Evolutionary conservation across 2,797 vertebrate genomes (phyloP), one percentile per base, ranked within the genome.

Genomic region (Leptoclinus maculatus): DNA sequence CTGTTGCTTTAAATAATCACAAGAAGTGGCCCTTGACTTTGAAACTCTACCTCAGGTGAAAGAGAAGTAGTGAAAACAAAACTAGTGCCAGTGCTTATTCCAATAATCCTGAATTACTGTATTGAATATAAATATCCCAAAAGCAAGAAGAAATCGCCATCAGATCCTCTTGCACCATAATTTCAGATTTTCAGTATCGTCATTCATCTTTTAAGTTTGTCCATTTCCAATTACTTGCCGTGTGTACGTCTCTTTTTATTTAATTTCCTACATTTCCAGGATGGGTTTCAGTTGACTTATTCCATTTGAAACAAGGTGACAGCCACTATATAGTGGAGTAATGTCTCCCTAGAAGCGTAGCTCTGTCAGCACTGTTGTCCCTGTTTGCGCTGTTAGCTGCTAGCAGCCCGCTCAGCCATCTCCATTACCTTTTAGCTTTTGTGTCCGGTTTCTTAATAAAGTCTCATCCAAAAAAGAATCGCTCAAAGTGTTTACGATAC

Each of bases 241-340:
- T 49, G n/a, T 54, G 25, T 54, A 65, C 17, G 43, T 21, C 45
- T 21, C 19, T 69, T 71, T 49, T 47, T 4, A 41, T 60, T 29
- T 23, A 10, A 49, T 68, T 57, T 49, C 17, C 57, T 23, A 27
- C 39, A 41, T 74, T 77, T 63, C 23, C 78, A 65, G 54, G 25
- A 63, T 14, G 38, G 47, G 43, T 78, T 83, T 54, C 12, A 69
- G 7, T 65, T 41, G 7, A 63, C 56, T 72, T 69, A 23, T 71
- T 62, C 47, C 47, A 64, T 66, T 56, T 63, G 27, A 80, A 60
- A 64, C 57, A 56, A 79, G 65, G 59, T 58, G 78, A 75, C 77
- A 81, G 59, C 34, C 38, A 29, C 68, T 11, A 5, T 16, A 45
- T 45, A 6, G 16, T 45, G 41, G 16, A 45, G 41, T 17, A 45